These are phyloP conservation scores for Sebastes oblongus DNA, from an alignment of 2,797 vertebrate species.

Conservation along the genomic window DNA sequence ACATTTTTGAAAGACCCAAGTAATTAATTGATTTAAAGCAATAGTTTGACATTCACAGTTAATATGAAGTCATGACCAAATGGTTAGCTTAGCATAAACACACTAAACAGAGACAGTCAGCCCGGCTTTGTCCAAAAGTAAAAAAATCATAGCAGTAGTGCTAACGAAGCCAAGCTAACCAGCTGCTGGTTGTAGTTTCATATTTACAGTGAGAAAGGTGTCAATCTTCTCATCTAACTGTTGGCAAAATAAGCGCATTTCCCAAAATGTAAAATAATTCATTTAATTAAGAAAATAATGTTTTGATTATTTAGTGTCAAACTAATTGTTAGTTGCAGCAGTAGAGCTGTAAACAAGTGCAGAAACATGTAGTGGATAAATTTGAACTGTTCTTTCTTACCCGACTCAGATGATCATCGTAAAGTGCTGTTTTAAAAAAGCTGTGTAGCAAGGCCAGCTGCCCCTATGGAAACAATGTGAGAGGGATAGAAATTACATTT, in stretches of 20 bases:
- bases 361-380: background rate
- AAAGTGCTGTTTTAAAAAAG: slow-evolving; percentile 89
- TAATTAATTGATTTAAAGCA: background rate
- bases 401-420: slow-evolving; percentile 89
- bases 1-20: too few relatives aligned
- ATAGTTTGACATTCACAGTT: background rate
- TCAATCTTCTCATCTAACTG: background rate
- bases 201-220: background rate
- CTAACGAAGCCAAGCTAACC: background rate
- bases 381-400: slow-evolving; percentile 82
- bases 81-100: background rate
- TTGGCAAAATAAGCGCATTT: background rate
- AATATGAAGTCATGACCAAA: background rate
- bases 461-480: slow-evolving; percentile 77
- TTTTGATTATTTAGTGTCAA: background rate
- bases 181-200: background rate
- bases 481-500: background rate
- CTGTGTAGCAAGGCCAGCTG: slow-evolving; percentile 89
- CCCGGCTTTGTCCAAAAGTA: background rate
- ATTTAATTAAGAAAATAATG: background rate
- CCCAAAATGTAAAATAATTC: background rate
- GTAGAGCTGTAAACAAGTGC: background rate
- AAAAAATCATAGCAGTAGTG: background rate
- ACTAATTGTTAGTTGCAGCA: background rate
- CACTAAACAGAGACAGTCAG: background rate